Conservation (phyloP, 1,140 invertebrate species). For the Panagrolaimus sp. region DNA sequence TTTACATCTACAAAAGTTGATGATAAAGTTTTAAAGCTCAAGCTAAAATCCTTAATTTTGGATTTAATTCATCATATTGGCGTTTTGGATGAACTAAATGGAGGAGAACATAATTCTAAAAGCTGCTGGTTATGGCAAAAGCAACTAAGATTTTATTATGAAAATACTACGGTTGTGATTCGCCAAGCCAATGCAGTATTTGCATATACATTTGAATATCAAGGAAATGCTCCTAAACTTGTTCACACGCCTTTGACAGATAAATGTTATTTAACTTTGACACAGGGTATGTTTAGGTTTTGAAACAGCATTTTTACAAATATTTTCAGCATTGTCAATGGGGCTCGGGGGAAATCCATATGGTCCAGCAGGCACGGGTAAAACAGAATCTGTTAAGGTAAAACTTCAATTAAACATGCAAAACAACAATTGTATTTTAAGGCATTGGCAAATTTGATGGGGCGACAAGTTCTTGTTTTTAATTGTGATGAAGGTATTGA, state of each 20-base stretch:
- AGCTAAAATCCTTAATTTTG: conserved; percentile 71
- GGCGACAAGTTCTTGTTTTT: conserved; percentile 95
- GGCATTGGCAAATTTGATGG: conserved; percentile 90
- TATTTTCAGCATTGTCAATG: conserved; percentile 74
- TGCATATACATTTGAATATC: conserved; percentile 92
- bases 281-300: conserved; percentile 66
- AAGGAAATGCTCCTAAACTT: conserved; percentile 69
- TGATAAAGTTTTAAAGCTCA: conserved; percentile 48
- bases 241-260: conserved; percentile 98
- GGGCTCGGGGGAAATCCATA: conserved; percentile 96
- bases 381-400: conserved; percentile 92
- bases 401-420: no score
- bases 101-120: conserved; percentile 62
- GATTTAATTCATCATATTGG: conserved; percentile 85
- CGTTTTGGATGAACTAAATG: conserved; percentile 73
- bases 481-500: conserved; percentile 83
- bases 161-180: conserved; percentile 58
- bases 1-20: conserved; percentile 65
- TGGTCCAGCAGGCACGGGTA: conserved; percentile 92
- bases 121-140: conserved; percentile 89
- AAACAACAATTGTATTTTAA: no score
- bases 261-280: conserved; percentile 97
- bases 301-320: conserved; percentile 59
- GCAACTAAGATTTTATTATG: conserved; percentile 72
- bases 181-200: conserved; percentile 80